These are phyloP conservation scores for Nothocercus julius DNA, from an alignment of 2,113 vertebrate genomes.

Conservation along the genomic window DNA sequence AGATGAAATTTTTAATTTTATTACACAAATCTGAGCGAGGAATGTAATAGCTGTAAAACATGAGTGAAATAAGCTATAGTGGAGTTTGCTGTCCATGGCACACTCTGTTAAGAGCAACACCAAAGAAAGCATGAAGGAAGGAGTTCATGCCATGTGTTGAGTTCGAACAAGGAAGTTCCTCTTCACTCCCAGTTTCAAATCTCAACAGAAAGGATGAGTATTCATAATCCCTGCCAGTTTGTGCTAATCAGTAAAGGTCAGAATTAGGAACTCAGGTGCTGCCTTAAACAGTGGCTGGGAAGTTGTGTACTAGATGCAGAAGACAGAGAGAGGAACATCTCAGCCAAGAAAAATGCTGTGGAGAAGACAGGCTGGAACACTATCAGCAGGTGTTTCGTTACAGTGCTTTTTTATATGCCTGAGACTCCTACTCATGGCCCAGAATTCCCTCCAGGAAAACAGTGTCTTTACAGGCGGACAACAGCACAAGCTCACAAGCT, in stretches of 20 bases:
- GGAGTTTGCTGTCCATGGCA: neutral
- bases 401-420: neutral
- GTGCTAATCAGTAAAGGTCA: neutral
- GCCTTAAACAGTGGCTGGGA: neutral
- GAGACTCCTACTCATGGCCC: neutral
- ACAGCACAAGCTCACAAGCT: neutral
- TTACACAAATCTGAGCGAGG: neutral
- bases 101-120: neutral
- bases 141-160: too few relatives aligned
- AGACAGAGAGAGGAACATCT: rapidly evolving
- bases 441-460: neutral
- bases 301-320: neutral
- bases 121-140: neutral
- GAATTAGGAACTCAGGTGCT: neutral
- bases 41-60: neutral
- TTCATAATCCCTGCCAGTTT: neutral
- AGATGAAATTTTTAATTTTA: neutral
- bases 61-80: neutral
- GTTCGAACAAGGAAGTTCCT: neutral
- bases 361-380: neutral
- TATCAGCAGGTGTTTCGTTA: neutral
- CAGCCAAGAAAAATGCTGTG: neutral
- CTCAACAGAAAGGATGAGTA: neutral
- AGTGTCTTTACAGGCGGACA: neutral
- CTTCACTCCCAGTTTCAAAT: neutral